Evolutionary conservation across 2,113 vertebrate genomes (phyloP), one percentile per base, ranked within the genome.

Genomic region (Peromyscus maniculatus): DNA sequence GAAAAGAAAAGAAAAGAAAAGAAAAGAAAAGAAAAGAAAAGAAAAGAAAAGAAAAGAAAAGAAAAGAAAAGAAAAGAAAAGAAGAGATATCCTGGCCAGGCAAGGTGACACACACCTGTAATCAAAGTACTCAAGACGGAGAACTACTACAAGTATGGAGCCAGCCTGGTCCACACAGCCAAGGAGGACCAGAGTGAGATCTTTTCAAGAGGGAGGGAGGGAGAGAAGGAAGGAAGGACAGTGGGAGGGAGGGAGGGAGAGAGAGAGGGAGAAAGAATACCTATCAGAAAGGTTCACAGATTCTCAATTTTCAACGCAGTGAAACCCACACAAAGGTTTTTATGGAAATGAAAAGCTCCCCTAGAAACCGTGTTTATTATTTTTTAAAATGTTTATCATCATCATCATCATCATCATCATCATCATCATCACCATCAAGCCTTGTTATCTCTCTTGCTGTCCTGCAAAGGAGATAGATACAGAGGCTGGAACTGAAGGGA

Each of bases 261-360:
- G 3, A 31, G 21, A 43, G 8, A 55, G 33, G 10, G 36, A 83
- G 22, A 46, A 96, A 89, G 92, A 75, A 6, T 57, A 77, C 57
- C 69, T 86, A 87, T 36, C 55, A 46, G 71, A 89, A 96, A 92
- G 77, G 46, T 67, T 90, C 55, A 67, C 66, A 84, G 49, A 91
- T 49, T 87, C 24, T 94, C 64, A 88, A 39, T 72, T 88, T 80
- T 93, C 36, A 93, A 83, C 7, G 52, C 24, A 55, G n/a, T 26
- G 36, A 94, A 39, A 36, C 31, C 31, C 15, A 80, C 46, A 93
- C 52, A 93, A 84, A 78, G 9, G 39, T 88, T 46, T 93, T 87
- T 39, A 79, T 1, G 12, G 80, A 93, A 97, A 97, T 67, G 67
- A 89, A 74, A 93, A 93, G 84, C 57, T 89, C 62, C 43, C 86